Evolutionary conservation across 2,888 invertebrate species (phyloP).

Genomic region (Dasypogon diadema): DNA sequence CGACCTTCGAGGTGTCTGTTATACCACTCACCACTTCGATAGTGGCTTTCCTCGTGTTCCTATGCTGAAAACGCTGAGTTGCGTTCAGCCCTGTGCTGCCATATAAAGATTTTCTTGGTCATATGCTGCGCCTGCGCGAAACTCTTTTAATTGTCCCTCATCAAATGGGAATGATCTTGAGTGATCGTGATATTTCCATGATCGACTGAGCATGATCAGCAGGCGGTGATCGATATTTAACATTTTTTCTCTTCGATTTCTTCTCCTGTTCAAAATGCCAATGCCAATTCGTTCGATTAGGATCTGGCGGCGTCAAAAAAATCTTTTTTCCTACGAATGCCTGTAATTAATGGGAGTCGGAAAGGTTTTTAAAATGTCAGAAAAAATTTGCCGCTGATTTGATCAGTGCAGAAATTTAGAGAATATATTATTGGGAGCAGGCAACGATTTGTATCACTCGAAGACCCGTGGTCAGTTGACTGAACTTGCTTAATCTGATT

Average conservation of each 20-base stretch:
- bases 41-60: not conserved
- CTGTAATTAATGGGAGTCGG: slow-evolving; percentile 36
- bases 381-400: slow-evolving; percentile 51
- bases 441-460: slow-evolving; percentile 41
- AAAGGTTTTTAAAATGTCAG: slow-evolving; percentile 54
- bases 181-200: slow-evolving; percentile 46
- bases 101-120: slow-evolving; percentile 12
- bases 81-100: slow-evolving; percentile 11
- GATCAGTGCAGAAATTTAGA: slow-evolving; percentile 42
- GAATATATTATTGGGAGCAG: slow-evolving; percentile 18
- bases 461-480: slow-evolving; percentile 10
- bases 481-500: slow-evolving; percentile 38
- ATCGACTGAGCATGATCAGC: slow-evolving; percentile 43
- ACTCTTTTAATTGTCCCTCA: slow-evolving; percentile 28
- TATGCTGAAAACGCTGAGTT: not conserved
- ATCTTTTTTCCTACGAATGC: slow-evolving; percentile 3
- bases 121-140: too few relatives aligned
- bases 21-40: slow-evolving; percentile 37
- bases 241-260: slow-evolving; percentile 15
- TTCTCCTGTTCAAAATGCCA: slow-evolving; percentile 1
- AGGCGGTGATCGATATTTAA: slow-evolving; percentile 45
- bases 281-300: slow-evolving; percentile 23
- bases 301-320: slow-evolving; percentile 13
- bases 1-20: slow-evolving; percentile 46
- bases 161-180: slow-evolving; percentile 39